Conservation (phyloP, 2,113 vertebrate genomes). For the Electrona antarctica region DNA sequence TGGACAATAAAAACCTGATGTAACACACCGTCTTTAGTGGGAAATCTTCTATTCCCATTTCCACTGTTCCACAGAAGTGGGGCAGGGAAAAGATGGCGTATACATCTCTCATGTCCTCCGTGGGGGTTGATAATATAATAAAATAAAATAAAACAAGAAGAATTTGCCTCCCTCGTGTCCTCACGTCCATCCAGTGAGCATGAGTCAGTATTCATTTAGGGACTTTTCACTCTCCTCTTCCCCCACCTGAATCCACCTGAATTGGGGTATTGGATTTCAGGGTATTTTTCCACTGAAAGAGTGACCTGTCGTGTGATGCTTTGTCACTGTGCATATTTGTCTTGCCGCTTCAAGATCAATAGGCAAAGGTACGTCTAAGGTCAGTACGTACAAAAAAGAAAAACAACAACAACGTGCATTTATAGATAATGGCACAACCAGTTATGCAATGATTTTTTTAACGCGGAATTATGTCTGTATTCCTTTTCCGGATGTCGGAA, state of each 20-base stretch:
- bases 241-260: slow-evolving; percentile 30
- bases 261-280: slow-evolving; percentile 28
- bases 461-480: too few species aligned
- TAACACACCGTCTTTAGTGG: slow-evolving; percentile 54
- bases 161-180: slow-evolving; percentile 37
- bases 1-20: slow-evolving; percentile 48
- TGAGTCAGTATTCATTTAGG: slow-evolving; percentile 56
- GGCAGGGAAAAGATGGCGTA: slow-evolving; percentile 9
- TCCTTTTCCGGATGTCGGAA: too few species aligned
- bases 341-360: slow-evolving; percentile 30
- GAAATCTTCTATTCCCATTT: slow-evolving; percentile 57
- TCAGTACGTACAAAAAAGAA: not conserved
- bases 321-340: slow-evolving; percentile 32
- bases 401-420: too few species aligned
- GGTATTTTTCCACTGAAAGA: slow-evolving; percentile 41
- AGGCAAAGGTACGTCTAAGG: not conserved
- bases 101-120: too few species aligned
- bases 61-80: slow-evolving; percentile 30
- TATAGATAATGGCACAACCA: too few species aligned
- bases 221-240: slow-evolving; percentile 33
- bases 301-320: slow-evolving; percentile 14
- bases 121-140: too few species aligned
- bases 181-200: slow-evolving; percentile 54
- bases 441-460: too few species aligned
- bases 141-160: not conserved